Base-by-base conservation (phyloP, 1,140 invertebrate genomes). In the Caenorhabditis elegans region DNA sequence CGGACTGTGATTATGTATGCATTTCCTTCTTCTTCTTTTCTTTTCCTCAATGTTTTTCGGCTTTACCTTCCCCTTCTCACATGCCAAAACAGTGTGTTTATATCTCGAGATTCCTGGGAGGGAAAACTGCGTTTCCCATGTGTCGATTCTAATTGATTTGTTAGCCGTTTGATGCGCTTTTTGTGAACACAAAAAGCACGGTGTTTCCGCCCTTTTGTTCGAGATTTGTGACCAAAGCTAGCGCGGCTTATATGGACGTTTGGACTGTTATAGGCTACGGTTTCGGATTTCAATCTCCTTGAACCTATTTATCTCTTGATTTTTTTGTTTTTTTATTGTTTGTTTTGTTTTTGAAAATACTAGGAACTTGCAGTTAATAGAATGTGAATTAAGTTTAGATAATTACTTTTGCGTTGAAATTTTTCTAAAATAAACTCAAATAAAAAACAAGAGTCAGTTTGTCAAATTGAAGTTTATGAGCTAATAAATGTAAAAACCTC, bases 71-170 rank as follows among this genome's bases (percentile, higher is more conserved):
- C 22, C 6, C 15, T 43, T 43, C 31, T 26, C 51, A 53, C 51
- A 53, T 70, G 60, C 53, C 53, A 60, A 34, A 43, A 43, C 60
- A 70, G 8, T 70, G 60, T n/a, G n/a, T 39, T 70, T 70, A 31
- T 22, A n/a, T 19, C 10, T 26, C 39, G 39, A 43, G 51, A 70
- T 60, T n/a, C n/a, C n/a, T 15, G 53, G 53, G 53, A 60, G n/a
- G 36, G 34, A 70, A 70, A 70, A 70, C 60, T 70, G 60, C 60
- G 60, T 70, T 70, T 70, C 60, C 60, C 60, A 70, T 39, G 60
- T 39, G 60, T 70, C 60, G 60, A 70, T 22, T 36, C 34, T 6
- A 70, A 70, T 70, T 70, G 60, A 70, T 39, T 70, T 70, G 60
- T n/a, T 39, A 70, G 60, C 60, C 60, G 60, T 22, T 70, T 70